Conservation (phyloP, 2,797 vertebrate species). For the Gymnothorax javanicus region DNA sequence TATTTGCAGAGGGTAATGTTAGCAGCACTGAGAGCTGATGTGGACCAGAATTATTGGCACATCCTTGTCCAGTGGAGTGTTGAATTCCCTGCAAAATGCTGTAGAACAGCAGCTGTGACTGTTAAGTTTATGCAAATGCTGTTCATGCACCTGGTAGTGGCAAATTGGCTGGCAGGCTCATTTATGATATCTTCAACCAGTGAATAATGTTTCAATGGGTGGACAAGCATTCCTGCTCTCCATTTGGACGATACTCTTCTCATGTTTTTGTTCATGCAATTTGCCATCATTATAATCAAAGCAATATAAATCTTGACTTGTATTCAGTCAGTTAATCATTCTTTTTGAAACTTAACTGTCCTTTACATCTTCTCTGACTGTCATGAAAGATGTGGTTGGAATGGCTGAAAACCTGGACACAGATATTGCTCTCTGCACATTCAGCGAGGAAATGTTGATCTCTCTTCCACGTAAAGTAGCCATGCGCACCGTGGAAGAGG, state of each 20-base stretch:
- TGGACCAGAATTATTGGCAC: background rate
- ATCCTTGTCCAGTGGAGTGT: background rate
- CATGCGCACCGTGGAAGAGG: conserved; percentile 21
- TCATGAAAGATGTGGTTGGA: conserved; percentile 3
- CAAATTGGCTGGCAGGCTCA: background rate
- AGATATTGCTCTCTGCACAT: background rate
- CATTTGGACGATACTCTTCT: background rate
- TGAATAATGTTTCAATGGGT: background rate
- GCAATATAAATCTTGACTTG: background rate
- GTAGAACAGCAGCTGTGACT: background rate
- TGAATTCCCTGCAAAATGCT: background rate
- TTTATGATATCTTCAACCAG: background rate
- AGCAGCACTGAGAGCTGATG: background rate
- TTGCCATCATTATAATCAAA: background rate
- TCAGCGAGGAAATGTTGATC: conserved; percentile 15
- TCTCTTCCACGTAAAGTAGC: conserved; percentile 39
- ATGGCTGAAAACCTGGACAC: background rate
- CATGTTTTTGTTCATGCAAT: background rate
- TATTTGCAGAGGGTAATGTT: background rate
- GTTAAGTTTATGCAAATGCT: conserved; percentile 18
- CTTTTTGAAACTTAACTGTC: background rate
- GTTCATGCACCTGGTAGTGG: background rate
- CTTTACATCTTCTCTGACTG: too few species aligned
- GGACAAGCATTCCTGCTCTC: background rate
- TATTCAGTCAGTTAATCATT: background rate